Evolutionary conservation across 1,140 invertebrate species (phyloP).

Genomic region (Pachyrhynchus sulphureomaculatus): DNA sequence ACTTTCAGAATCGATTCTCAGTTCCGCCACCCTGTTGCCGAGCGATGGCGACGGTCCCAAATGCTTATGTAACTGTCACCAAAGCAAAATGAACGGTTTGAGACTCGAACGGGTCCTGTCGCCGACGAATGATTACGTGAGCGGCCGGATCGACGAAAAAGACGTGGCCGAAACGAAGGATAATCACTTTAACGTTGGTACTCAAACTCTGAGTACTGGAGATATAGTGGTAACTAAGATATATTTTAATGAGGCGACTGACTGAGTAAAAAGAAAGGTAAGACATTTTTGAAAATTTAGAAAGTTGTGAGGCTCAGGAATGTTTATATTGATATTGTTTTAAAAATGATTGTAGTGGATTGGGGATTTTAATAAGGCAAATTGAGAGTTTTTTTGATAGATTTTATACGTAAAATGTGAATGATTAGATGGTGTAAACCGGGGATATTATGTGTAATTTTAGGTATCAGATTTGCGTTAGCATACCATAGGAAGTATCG

Average conservation of each 20-base stretch:
- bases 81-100: slow-evolving; percentile 48
- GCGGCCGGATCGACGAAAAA: slow-evolving; percentile 18
- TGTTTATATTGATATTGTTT: neutral
- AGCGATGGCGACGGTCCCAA: slow-evolving; percentile 45
- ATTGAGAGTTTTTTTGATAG: too few relatives aligned
- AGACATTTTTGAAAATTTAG: too few relatives aligned
- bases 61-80: slow-evolving; percentile 42
- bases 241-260: slow-evolving; percentile 69
- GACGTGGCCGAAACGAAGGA: slow-evolving; percentile 29
- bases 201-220: slow-evolving; percentile 88
- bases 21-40: slow-evolving; percentile 67
- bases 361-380: too few relatives aligned
- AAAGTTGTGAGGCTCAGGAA: neutral
- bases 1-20: slow-evolving; percentile 73
- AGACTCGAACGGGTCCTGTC: slow-evolving; percentile 52
- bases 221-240: slow-evolving; percentile 91
- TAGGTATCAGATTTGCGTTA: too few relatives aligned
- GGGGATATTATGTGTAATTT: too few relatives aligned
- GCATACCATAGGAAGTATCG: too few relatives aligned
- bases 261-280: slow-evolving; percentile 24
- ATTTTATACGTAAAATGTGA: too few relatives aligned
- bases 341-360: neutral
- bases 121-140: slow-evolving; percentile 46
- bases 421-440: too few relatives aligned
- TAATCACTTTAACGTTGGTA: slow-evolving; percentile 56